Conservation (phyloP, 2,113 vertebrate species). For the Heterocephalus glaber region DNA sequence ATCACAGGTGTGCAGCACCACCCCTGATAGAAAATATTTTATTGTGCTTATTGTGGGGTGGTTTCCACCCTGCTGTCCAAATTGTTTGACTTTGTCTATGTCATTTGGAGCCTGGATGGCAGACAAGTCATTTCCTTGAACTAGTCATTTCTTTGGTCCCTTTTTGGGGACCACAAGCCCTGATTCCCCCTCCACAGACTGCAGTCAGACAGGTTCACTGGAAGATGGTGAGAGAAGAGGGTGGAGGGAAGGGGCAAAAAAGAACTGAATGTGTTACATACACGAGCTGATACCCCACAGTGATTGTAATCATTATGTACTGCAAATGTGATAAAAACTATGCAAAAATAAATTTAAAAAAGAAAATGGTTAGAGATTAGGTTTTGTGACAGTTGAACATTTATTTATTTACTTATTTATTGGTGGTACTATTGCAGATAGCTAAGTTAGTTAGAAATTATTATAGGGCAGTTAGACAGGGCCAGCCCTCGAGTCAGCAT, state of each 20-base stretch:
- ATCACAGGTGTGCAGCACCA: no score
- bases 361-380: not conserved
- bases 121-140: not conserved
- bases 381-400: not conserved
- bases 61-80: not conserved
- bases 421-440: not conserved
- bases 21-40: not conserved
- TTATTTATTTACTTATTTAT: no score
- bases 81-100: not conserved
- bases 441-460: no score
- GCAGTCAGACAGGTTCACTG: not conserved
- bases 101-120: not conserved
- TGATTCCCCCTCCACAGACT: not conserved
- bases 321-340: not conserved
- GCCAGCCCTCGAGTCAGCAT: no score
- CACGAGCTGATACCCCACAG: not conserved
- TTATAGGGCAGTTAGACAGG: no score
- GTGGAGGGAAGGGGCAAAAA: not conserved
- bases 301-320: not conserved
- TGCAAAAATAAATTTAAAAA: not conserved
- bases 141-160: no score
- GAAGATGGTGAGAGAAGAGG: not conserved
- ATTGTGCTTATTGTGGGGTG: not conserved
- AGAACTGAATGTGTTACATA: not conserved
- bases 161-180: not conserved